Base-by-base conservation (phyloP, 1,140 invertebrate genomes). In the Leguminivora glycinivorella region DNA sequence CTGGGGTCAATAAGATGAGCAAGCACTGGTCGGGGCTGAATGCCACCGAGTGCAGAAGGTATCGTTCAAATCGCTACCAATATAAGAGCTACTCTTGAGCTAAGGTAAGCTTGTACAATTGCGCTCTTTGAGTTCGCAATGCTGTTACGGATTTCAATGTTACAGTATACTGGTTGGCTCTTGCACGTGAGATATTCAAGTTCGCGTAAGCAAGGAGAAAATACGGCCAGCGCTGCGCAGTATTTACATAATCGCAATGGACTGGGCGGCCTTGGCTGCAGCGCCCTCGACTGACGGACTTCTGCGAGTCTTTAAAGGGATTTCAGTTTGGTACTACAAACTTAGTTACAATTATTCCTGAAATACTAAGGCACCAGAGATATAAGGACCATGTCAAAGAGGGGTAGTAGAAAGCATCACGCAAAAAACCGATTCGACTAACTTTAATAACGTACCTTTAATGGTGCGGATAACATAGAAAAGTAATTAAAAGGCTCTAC, bases 181-280 rank as follows among this genome's bases (percentile, higher is more conserved):
- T 58, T 22, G 67, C 68, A 43, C 40, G 7, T 52, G 47, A 22
- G 17, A 17, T 22, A 9, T 52, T 6, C 19, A 9, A 4, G 17
- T 7, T 52, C 19, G 19, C n/a, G 19, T 22, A 52, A 52, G 47
- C 19, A 22, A 52, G 6, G n/a, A 73, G 71, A 76, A 78, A 72
- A 70, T 73, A 79, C 74, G 76, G 70, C 75, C 47, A 52, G 75
- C 70, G 56, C 69, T 77, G 73, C 73, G 76, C 78, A 81, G 81
- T 85, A 83, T 87, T 87, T 85, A 87, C 82, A 85, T 85, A 84
- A 85, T 83, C 78, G 77, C 76, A 70, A 22, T 73, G 72, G 77
- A 84, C 84, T 76, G 78, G 82, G 69, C 79, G 85, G 75, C 84
- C 85, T 85, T 85, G 85, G 75, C 58, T 31, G 58, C 25, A 29